Base-by-base conservation (phyloP, 1,140 invertebrate genomes). In the Brachionus rotundiformis region DNA sequence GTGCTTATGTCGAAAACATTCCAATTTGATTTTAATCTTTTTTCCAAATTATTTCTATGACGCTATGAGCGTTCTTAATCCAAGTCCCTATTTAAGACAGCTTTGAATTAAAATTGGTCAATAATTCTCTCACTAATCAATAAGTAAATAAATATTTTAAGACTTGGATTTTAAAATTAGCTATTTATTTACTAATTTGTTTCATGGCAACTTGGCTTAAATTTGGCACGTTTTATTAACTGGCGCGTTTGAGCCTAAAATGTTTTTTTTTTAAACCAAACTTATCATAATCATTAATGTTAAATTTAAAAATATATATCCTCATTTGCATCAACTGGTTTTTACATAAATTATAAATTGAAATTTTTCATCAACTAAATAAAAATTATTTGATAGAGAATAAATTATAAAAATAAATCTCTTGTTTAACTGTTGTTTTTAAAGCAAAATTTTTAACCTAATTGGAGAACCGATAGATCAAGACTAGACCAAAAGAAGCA, bases 51-150 rank as follows among this genome's bases (percentile, higher is more conserved):
- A 54, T 54, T 16, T 19, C 2, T 54, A 19, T 16, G 47, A 54
- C 47, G 47, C 47, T 54, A 19, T 54, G 47, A 54, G 47, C 47
- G 47, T 54, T n/a, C 47, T 54, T 54, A 19, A 54, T 54, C 47
- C 47, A 54, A 54, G 23, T 19, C 47, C 19, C 6, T 54, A 54
- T 54, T 54, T 54, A 54, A 54, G n/a, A 23, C 47, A 54, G 47
- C 47, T 54, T 7, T 54, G 47, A 54, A 19, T 19, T 10, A 54
- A 54, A 19, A 19, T 54, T 54, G n/a, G 47, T 54, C 47, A 54
- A 54, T 19, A 19, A 54, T 54, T 54, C 47, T 23, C 16, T 54
- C 47, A 54, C 19, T 54, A 54, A 54, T 54, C 47, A 54, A 54
- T 54, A 54, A 54, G 1, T 39, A 10, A n/a, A n/a, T 6, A 54